Evolutionary conservation across 2,797 vertebrate species (phyloP), one percentile per base, ranked within the genome.

Genomic region (Dipus sagitta): DNA sequence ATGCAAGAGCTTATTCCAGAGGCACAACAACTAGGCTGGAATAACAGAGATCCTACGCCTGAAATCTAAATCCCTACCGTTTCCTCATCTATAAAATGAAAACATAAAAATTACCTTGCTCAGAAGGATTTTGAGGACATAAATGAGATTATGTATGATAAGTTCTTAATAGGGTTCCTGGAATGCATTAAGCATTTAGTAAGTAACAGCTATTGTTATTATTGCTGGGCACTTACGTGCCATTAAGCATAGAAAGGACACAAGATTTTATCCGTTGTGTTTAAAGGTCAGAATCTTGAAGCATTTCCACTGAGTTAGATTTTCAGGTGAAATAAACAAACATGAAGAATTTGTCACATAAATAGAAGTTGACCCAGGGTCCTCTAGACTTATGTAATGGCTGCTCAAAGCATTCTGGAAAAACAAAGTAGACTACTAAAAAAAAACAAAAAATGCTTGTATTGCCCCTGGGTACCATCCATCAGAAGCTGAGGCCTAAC

Each of bases 271-370:
- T 88, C 88, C 86, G 72, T 1, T 52, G 72, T 62, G 30, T 77
- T 94, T 96, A 96, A 95, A 97, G 90, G 92, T 92, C 95, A 95
- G 79, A 81, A 94, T 91, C 86, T 68, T 92, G 83, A 95, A 96
- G 93, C 62, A 94, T 94, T 93, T 95, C 92, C 54, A 52, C 60
- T 26, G 88, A 65, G 76, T 92, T 95, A 86, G 92, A 81, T 90
- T 96, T 96, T 95, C 88, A 88, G 93, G 81, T 90, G 95, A 94
- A 95, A 96, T 94, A 96, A 96, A 95, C 88, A 95, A 96, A 89
- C 30, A 12, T 90, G 58, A 96, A 47, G 28, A 91, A 93, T 77
- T 79, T 94, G 92, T 96, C 95, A 95, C 60, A 95, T 92, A 97
- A 96, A 96, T 70, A 94, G 81, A 96, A 94, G 75, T 83, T 95